phyloP scores from a whole-genome alignment of 2,888 invertebrate species.

The Norana najaformis region DNA sequence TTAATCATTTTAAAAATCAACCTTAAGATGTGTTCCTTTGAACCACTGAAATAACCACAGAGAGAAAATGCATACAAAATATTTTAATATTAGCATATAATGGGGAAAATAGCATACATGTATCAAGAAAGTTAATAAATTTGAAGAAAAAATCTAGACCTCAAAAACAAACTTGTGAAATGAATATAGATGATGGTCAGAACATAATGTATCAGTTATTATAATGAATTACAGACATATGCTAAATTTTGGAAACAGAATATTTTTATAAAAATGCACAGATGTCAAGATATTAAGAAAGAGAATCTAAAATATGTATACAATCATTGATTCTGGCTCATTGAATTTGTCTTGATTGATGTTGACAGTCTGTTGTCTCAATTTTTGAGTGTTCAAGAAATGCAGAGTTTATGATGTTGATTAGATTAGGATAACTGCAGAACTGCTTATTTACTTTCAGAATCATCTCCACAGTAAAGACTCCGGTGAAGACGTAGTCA shows the following conservation, averaged over 20 bases:
- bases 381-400: slow-evolving; percentile 97
- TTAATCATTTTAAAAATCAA: too few relatives aligned
- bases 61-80: not conserved
- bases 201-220: not conserved
- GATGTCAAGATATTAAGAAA: slow-evolving; percentile 25
- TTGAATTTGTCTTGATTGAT: slow-evolving; percentile 73
- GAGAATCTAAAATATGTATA: not conserved
- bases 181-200: too few relatives aligned
- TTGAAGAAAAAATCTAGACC: not conserved
- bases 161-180: too few relatives aligned
- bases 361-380: slow-evolving; percentile 98
- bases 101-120: not conserved
- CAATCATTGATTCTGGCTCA: not conserved
- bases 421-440: slow-evolving; percentile 62
- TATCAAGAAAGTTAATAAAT: not conserved
- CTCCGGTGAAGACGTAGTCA: slow-evolving; percentile 99
- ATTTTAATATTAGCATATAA: not conserved
- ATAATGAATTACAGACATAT: not conserved
- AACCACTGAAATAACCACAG: too few relatives aligned
- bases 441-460: slow-evolving; percentile 70
- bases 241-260: not conserved
- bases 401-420: slow-evolving; percentile 98
- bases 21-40: too few relatives aligned
- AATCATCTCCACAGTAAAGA: slow-evolving; percentile 99
- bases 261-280: not conserved